Conservation (phyloP, 1,140 invertebrate genomes). For the Andrena cerasifolii region DNA sequence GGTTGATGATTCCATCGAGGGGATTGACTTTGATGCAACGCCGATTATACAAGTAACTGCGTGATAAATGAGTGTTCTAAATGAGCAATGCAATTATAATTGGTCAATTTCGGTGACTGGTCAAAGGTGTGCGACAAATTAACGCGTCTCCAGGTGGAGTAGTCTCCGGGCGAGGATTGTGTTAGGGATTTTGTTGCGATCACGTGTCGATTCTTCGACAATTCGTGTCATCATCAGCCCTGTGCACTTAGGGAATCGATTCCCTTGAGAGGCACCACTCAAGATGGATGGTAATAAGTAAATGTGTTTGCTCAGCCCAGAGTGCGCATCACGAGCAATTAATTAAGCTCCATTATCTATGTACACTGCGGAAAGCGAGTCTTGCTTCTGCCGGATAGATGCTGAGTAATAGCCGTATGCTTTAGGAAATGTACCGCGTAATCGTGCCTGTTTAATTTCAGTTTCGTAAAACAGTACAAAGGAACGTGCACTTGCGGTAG, state of each 20-base stretch:
- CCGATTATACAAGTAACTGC: background rate
- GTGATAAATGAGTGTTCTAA: background rate
- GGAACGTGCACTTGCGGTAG: background rate
- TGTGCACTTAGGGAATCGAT: constrained; percentile 78
- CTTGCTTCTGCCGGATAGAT: constrained; percentile 61
- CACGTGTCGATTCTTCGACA: constrained; percentile 68
- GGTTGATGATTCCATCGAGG: constrained; percentile 3
- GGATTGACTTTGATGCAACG: background rate
- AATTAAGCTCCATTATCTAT: constrained; percentile 81
- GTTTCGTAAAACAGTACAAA: background rate
- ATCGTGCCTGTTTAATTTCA: constrained; percentile 26
- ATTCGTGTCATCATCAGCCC: constrained; percentile 71
- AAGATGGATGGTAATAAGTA: constrained; percentile 81
- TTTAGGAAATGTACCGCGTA: constrained; percentile 30
- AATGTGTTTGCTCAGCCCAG: constrained; percentile 79
- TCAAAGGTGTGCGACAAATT: background rate
- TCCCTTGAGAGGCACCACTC: constrained; percentile 73
- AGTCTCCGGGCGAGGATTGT: too few species aligned
- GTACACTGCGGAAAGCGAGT: constrained; percentile 72
- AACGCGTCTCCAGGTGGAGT: too few species aligned
- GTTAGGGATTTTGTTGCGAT: constrained; percentile 66
- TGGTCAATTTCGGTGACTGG: background rate
- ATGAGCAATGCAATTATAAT: background rate
- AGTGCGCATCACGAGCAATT: constrained; percentile 78
- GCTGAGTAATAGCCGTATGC: constrained; percentile 71